Evolutionary conservation across 1,140 invertebrate species (phyloP), one percentile per base, ranked within the genome.

Genomic region (Drosophila chauvacae): DNA sequence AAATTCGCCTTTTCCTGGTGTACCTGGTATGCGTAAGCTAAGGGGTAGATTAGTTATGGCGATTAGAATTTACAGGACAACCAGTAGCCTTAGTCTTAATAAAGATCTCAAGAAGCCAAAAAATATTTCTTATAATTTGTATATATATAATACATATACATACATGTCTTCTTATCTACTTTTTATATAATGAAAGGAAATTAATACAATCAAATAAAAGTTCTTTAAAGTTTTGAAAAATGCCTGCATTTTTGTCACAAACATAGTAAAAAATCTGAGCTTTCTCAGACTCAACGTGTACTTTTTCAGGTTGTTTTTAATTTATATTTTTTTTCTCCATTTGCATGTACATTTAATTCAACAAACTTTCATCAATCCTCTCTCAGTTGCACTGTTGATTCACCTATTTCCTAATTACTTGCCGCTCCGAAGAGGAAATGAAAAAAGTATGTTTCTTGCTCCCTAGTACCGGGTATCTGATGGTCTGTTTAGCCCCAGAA

Each of bases 1-100:
- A 62, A 35, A 69, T 60, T 70, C 70, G 58, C 48, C 55, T 66
- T 70, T 70, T 68, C 28, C 18, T 28, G 53, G 35, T 16, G 2
- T 37, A 14, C 62, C 62, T 37, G 20, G 13, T 68, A 68, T 55
- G 47, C 39, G 66, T 35, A 55, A 10, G 10, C 2, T 13, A 3
- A 1, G 5, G 61, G 62, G 66, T 70, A 45, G 47, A 44, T 64
- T 44, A 1, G 35, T 37, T 37, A 5, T 37, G 11, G 0, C 3
- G 4, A 1, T 37, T 13, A 5, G 35, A 13, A 13, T 7, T 35
- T 1, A 35, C 11, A 11, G 10, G 30, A 33, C 33, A 11, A 35
- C 4, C 33, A 13, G 4, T 35, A 11, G 33, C 4, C 10, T 2
- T 1, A 23, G 0, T 48, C 0, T 30, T 0, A 28, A 9, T 1